A percentile compares a stretch with the other conserved stretches of the same genome.
Evolutionary conservation across 2,797 vertebrate genomes (phyloP).

Genomic region (Pangasius macronema): DNA sequence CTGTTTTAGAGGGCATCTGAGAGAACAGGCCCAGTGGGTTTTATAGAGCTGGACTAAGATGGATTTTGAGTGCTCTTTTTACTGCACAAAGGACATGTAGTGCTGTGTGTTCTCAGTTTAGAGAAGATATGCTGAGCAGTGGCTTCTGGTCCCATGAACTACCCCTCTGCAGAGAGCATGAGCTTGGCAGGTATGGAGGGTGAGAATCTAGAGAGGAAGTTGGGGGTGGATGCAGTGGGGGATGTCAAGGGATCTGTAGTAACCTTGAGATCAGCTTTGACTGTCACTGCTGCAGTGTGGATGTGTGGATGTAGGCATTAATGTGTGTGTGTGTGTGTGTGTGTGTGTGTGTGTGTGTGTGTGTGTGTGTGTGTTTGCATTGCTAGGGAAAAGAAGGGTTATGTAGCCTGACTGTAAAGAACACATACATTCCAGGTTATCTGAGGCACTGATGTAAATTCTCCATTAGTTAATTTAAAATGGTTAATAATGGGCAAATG

Average conservation of each 20-base stretch:
- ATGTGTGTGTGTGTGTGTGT: constrained; percentile 7
- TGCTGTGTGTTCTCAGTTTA: neutral
- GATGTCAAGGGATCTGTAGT: constrained; percentile 35
- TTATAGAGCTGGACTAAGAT: neutral
- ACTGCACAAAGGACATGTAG: neutral
- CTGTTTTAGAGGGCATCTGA: constrained; percentile 7
- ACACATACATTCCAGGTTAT: neutral
- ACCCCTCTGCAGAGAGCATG: neutral
- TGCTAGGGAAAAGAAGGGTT: neutral
- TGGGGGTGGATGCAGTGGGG: constrained; percentile 6
- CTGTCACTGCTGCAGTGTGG: constrained; percentile 38
- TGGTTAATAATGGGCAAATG: neutral
- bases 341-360: neutral
- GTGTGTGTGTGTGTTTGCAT: constrained; percentile 24
- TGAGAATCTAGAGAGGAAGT: constrained; percentile 34
- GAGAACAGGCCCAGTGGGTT: constrained; percentile 1
- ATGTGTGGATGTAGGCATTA: neutral
- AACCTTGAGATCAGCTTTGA: constrained; percentile 51
- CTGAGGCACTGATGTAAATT: neutral
- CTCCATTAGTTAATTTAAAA: neutral
- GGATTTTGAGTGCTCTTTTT: neutral
- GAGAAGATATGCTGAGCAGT: neutral
- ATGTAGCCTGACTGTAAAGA: neutral
- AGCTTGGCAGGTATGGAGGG: constrained; percentile 31
- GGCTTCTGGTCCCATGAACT: neutral